Percentiles rank a stretch among this genome's conserved stretches.
Conservation (phyloP, 2,797 vertebrate species). For the Galaxias olidus region DNA sequence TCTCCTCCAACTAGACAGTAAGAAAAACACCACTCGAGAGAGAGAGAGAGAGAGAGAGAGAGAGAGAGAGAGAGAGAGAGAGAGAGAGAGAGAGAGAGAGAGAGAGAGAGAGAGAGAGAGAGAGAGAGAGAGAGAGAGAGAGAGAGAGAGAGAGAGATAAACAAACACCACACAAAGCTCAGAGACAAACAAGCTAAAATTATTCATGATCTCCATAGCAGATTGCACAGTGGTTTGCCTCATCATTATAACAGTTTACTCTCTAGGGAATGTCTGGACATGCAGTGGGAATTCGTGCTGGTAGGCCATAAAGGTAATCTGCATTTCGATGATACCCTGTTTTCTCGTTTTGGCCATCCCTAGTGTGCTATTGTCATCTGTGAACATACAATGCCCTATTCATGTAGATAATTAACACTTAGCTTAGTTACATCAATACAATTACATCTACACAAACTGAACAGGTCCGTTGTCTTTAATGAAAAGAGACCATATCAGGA, state of each 20-base stretch:
- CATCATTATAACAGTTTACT: background rate
- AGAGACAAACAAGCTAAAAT: background rate
- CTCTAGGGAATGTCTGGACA: background rate
- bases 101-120: background rate
- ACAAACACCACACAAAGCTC: too few species aligned
- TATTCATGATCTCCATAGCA: background rate
- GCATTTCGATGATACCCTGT: constrained; percentile 56
- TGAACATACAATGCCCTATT: constrained; percentile 10
- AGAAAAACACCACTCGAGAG: constrained; percentile 34
- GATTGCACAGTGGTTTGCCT: background rate
- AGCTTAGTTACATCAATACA: too few species aligned
- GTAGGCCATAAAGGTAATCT: constrained; percentile 55
- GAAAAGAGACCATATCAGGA: too few species aligned
- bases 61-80: constrained; percentile 4
- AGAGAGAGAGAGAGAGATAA: background rate
- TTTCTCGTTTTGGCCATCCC: constrained; percentile 25
- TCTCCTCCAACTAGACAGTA: constrained; percentile 21
- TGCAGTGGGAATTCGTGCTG: constrained; percentile 31
- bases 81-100: constrained; percentile 9
- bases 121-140: constrained; percentile 9
- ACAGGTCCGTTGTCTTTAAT: too few species aligned
- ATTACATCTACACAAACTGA: too few species aligned
- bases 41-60: constrained; percentile 11
- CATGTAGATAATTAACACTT: constrained; percentile 18
- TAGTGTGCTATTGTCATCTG: constrained; percentile 33